Evolutionary conservation across 2,797 vertebrate species (phyloP).

Genomic region (Macropodus opercularis): DNA sequence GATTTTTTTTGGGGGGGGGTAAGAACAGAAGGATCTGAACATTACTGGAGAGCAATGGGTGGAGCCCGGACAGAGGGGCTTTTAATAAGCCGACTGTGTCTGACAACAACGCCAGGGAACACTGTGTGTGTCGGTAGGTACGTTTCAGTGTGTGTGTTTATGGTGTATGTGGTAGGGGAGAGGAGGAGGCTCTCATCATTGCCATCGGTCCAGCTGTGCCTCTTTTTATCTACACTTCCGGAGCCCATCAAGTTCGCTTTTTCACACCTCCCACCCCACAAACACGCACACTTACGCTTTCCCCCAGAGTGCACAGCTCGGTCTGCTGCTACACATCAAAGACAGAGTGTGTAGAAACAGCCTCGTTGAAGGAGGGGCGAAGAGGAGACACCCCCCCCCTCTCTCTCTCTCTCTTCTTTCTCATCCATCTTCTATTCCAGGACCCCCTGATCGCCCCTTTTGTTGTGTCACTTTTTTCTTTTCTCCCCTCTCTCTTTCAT

Average conservation of each 20-base stretch:
- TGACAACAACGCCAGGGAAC: constrained; percentile 59
- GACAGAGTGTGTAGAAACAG: constrained; percentile 37
- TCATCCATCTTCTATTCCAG: constrained; percentile 22
- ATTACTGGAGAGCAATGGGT: constrained; percentile 50
- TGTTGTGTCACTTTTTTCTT: constrained; percentile 72
- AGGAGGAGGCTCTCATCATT: constrained; percentile 49
- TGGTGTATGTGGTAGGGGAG: constrained; percentile 5
- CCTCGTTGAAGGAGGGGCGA: constrained; percentile 33
- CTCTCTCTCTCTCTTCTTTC: too few relatives aligned
- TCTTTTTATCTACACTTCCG: constrained; percentile 79
- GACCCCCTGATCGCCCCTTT: constrained; percentile 67
- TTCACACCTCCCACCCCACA: constrained; percentile 44
- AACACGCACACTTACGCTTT: constrained; percentile 8
- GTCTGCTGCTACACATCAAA: constrained; percentile 73
- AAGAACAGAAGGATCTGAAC: constrained; percentile 69
- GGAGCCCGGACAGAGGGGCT: constrained; percentile 42
- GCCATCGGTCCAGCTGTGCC: constrained; percentile 78
- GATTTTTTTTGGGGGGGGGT: constrained; percentile 62
- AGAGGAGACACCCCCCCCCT: constrained; percentile 18
- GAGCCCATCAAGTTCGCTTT: constrained; percentile 73
- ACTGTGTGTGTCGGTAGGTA: constrained; percentile 28
- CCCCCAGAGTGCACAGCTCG: constrained; percentile 51
- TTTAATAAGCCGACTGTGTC: constrained; percentile 58
- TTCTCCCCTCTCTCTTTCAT: constrained; percentile 42
- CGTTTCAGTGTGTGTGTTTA: constrained; percentile 24